Evolutionary conservation across 2,888 invertebrate species (phyloP), one percentile per base, ranked within the genome.

Genomic region (Campoplex capitator): DNA sequence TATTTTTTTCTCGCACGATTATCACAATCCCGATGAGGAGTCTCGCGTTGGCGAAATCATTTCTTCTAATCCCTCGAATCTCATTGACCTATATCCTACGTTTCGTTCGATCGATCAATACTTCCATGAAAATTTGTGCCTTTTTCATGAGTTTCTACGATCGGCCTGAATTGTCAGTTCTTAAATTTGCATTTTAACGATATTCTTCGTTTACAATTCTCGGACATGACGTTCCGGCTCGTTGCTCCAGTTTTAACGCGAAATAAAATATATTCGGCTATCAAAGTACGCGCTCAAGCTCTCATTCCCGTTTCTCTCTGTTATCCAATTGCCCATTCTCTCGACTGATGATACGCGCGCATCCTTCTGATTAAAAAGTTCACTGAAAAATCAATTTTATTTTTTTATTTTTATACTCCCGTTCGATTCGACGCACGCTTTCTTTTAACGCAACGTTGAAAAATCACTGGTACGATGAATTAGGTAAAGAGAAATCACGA

Each of bases 161-260:
- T 23, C 23, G 11, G 58, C 16, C 18, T 11, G 3, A 35, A 51
- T 85, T 78, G 16, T 7, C 28, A 42, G 51, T 4, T 2, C 28
- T 18, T 11, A 32, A 83, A 76, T 83, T 76, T 67, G 8, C 48
- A 83, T 86, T 76, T 83, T 28, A 48, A 76, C 62, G 32, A 32
- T 38, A 54, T 35, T 28, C 62, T 32, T 65, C 23, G 62, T 68
- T 45, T 54, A 23, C 58, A 58, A 82, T 51, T 6, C 8, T 28
- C 7, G 28, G 13, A 28, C 16, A 73, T 35, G 58, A 13, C 28
- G 62, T 56, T 48, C 23, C 23, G 35, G 75, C 54, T 62, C 58
- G 74, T 74, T 70, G 78, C 23, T 77, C 18, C 45, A 38, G 85
- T 18, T 28, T 1, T 51, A 51, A 73, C n/a, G 58, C 35, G 54